Evolutionary conservation across 2,888 invertebrate genomes (phyloP).

Genomic region (Diarsia brunnea): DNA sequence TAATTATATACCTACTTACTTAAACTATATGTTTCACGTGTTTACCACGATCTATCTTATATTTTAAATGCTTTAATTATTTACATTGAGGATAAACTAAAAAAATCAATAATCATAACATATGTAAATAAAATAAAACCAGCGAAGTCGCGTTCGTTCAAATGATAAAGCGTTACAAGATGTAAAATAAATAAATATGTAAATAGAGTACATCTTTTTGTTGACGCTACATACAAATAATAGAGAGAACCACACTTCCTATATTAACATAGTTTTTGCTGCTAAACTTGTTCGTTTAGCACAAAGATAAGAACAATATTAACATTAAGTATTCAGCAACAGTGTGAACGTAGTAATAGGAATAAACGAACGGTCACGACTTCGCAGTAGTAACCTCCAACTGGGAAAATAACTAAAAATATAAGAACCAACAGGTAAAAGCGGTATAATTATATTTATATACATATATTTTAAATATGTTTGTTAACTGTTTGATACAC

Average conservation of each 20-base stretch:
- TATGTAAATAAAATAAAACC: conserved; percentile 39
- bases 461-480: conserved; percentile 6
- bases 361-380: conserved; percentile 35
- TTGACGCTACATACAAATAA: conserved; percentile 25
- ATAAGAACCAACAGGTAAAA: conserved; percentile 8
- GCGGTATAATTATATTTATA: conserved; percentile 2
- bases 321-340: conserved; percentile 54
- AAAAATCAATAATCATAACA: conserved; percentile 64
- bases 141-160: conserved; percentile 44
- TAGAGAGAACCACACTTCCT: conserved; percentile 28
- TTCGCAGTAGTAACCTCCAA: conserved; percentile 30
- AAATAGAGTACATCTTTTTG: conserved; percentile 8
- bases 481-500: conserved; percentile 18
- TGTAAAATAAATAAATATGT: conserved; percentile 7
- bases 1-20: conserved; percentile 55
- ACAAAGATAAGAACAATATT: conserved; percentile 50
- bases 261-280: conserved; percentile 13
- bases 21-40: conserved; percentile 66
- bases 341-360: background rate
- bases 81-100: conserved; percentile 68
- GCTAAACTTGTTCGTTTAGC: background rate
- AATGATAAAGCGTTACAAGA: background rate
- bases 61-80: conserved; percentile 74
- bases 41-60: conserved; percentile 70
- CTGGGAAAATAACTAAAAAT: conserved; percentile 21